phyloP scores from a whole-genome alignment of 2,888 invertebrate species.

The Idaea aversata region DNA sequence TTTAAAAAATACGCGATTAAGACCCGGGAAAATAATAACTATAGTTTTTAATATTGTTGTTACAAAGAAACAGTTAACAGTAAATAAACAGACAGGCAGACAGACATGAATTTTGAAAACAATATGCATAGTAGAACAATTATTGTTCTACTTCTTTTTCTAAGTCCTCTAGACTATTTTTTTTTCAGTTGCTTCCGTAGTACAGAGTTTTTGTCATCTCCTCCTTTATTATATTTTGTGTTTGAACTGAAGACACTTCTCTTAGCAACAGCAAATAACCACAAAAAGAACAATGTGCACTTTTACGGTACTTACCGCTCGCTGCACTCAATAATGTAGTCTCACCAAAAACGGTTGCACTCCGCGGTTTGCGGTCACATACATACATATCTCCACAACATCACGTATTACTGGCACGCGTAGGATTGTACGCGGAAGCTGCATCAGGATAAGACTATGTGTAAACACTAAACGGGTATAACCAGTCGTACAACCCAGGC shows the following conservation, averaged over 20 bases:
- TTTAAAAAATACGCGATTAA: too few relatives aligned
- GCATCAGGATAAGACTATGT: conserved; percentile 21
- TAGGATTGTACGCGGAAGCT: conserved; percentile 40
- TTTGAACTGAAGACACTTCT: neutral
- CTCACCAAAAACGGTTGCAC: conserved; percentile 41
- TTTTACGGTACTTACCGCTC: conserved; percentile 3
- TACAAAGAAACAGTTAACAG: too few relatives aligned
- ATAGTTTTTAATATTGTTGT: too few relatives aligned
- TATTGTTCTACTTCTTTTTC: too few relatives aligned
- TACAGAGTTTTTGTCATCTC: too few relatives aligned
- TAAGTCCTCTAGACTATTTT: too few relatives aligned
- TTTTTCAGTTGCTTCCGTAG: too few relatives aligned
- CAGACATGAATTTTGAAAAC: too few relatives aligned
- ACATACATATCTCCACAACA: conserved; percentile 21
- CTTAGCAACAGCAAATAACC: neutral
- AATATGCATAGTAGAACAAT: too few relatives aligned
- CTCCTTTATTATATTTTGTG: too few relatives aligned
- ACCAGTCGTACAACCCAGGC: neutral
- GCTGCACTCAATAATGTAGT: conserved; percentile 37
- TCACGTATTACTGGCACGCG: conserved; percentile 24
- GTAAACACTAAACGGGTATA: neutral
- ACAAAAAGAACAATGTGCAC: neutral
- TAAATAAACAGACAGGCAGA: too few relatives aligned
- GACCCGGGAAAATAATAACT: too few relatives aligned
- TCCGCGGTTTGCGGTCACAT: conserved; percentile 41